Evolutionary conservation across 2,797 vertebrate genomes (phyloP).

Genomic region (Mormyrops boulengeri): DNA sequence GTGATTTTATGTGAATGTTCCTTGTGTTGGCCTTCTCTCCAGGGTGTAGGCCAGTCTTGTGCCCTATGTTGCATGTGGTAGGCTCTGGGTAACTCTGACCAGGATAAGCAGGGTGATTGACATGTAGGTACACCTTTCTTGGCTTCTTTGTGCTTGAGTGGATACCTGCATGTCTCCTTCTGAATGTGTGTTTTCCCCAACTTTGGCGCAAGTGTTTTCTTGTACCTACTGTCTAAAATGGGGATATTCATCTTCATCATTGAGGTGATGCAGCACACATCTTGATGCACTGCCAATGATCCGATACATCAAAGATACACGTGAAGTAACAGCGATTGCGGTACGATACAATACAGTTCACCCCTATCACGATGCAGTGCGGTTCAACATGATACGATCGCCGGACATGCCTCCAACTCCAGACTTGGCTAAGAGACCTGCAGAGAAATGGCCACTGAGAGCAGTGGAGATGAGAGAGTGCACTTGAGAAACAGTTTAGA

Average conservation of each 20-base stretch:
- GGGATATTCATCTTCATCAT: background rate
- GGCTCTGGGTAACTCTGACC: background rate
- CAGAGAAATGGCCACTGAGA: background rate
- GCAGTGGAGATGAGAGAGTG: background rate
- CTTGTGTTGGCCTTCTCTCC: background rate
- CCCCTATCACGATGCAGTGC: background rate
- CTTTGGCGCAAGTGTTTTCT: background rate
- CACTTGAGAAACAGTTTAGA: background rate
- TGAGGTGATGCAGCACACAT: background rate
- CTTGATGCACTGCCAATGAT: background rate
- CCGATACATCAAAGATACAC: background rate
- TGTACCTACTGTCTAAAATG: background rate
- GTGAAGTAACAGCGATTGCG: too few species aligned
- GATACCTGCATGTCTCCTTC: background rate
- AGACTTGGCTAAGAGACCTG: background rate
- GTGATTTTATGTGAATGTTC: background rate
- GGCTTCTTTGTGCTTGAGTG: background rate
- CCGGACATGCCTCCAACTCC: background rate
- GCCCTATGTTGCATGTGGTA: background rate
- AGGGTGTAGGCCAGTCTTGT: background rate
- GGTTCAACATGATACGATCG: background rate
- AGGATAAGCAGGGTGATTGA: background rate
- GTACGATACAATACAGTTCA: background rate
- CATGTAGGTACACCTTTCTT: background rate
- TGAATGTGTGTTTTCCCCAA: background rate